Evolutionary conservation across 2,888 invertebrate species (phyloP), one percentile per base, ranked within the genome.

Genomic region (Rhorus exstirpatorius): DNA sequence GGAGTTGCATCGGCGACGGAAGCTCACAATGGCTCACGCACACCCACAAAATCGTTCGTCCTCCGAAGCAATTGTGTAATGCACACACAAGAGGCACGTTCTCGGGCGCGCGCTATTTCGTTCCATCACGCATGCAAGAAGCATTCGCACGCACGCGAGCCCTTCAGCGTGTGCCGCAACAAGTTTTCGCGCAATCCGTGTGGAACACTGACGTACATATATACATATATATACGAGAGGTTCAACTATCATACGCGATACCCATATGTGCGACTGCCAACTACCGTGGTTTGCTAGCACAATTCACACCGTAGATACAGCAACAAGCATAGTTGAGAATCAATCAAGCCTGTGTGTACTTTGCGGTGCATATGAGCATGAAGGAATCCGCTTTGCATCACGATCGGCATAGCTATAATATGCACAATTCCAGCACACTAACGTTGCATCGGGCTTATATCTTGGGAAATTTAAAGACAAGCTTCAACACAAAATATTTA

Each of bases 1-100:
- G 87, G 83, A 87, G 19, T 83, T 84, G 86, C 86, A 88, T 88
- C 87, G 87, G 86, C 67, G 75, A 77, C 85, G 85, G 87, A 88
- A 89, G 87, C 83, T 86, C 84, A 88, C 85, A 87, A 86, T 86
- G 75, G 81, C 82, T 79, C 67, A 79, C 78, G 81, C 83, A 79
- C 85, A 83, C 84, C 82, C 83, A 81, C 82, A 77, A 67, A 67
- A 60, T 82, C 61, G 58, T 14, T 24, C 68, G 65, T 71, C 51
- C 74, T 74, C 61, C 78, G 83, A 19, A 46, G 88, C 88, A 87
- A 88, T 87, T 86, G 84, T 79, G 63, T 75, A 83, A 71, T 86
- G 60, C 46, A 70, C 84, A 70, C 84, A 65, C 76, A 83, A 85
- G 38, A 81, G 61, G 67, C 46, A 19, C 35, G 17, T 63, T 35